A percentile compares a stretch with the other conserved stretches of the same genome.
phyloP scores from a whole-genome alignment of 64 coral and sea anemone species.

The Acropora yongei region DNA sequence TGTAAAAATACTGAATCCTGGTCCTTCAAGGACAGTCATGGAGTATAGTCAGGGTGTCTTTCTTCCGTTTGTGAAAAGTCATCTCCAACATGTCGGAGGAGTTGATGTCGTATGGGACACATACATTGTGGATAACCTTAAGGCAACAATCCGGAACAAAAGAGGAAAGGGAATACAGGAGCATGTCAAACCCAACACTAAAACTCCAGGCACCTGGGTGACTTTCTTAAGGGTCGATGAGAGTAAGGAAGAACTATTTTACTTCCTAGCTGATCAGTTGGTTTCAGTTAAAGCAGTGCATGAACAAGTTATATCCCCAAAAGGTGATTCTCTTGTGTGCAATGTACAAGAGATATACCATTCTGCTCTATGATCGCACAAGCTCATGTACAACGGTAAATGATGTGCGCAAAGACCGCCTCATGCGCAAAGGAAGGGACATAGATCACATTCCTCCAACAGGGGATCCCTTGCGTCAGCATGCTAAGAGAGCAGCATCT shows the following conservation, averaged over 20 bases:
- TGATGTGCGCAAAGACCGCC: constrained; percentile 29
- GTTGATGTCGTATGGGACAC: constrained; percentile 68
- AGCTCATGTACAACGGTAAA: constrained; percentile 46
- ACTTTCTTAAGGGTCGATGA: constrained; percentile 30
- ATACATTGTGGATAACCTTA: constrained; percentile 53
- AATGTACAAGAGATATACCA: constrained; percentile 9
- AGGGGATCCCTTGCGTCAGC: constrained; percentile 30
- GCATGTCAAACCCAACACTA: constrained; percentile 19
- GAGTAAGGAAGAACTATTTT: constrained; percentile 54
- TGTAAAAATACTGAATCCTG: constrained; percentile 66
- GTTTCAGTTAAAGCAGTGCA: background rate
- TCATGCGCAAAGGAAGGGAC: no score
- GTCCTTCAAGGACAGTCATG: constrained; percentile 41
- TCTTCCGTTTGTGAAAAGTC: constrained; percentile 28
- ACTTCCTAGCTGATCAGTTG: constrained; percentile 34
- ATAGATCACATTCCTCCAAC: constrained; percentile 38
- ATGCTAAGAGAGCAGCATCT: constrained; percentile 11
- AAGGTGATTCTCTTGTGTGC: constrained; percentile 16
- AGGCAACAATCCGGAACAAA: constrained; percentile 44
- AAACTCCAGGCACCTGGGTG: constrained; percentile 31
- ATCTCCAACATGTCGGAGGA: constrained; percentile 27
- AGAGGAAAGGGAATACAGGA: constrained; percentile 48
- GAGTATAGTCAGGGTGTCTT: constrained; percentile 52
- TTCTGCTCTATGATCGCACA: constrained; percentile 41
- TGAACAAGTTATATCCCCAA: constrained; percentile 27